Base-by-base conservation (phyloP, 2,888 invertebrate species). In the Rapana venosa region DNA sequence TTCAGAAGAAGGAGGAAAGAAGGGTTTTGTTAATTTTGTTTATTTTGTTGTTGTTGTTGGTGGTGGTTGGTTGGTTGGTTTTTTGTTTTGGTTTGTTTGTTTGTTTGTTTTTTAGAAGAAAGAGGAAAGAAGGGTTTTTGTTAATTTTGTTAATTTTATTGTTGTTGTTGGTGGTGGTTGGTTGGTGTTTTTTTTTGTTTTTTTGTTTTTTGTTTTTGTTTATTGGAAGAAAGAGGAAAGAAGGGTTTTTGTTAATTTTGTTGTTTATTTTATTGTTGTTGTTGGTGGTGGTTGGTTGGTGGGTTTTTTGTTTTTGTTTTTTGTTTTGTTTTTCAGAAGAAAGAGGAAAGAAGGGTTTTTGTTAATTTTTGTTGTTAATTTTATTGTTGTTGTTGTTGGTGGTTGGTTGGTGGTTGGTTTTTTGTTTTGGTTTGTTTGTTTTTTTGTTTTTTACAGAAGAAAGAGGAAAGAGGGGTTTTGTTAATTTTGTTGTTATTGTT, bases 61-160 rank as follows among this genome's bases (percentile, higher is more conserved):
- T 58, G 26, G n/a, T 58, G 56, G n/a, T 84, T 22, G n/a, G 70
- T 4, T 61, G n/a, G 74, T 35, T 61, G 61, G 35, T 58, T 58
- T 26, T 66, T n/a, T 47, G 74, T 20, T 58, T 36, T 56, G 15
- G 15, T 4, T 2, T 66, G 66, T 2, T 66, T 4, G 26, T 66
- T 26, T 66, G 66, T 8, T 5, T 47, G 8, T 47, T 47, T 47
- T 47, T 61, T 61, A n/a, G n/a, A n/a, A n/a, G n/a, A n/a, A n/a
- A n/a, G n/a, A n/a, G n/a, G n/a, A n/a, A n/a, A n/a, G n/a, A n/a
- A 98, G 97, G 32, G 17, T 32, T 13, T 79, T 6, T 32, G 86
- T 11, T 20, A 11, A 85, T 15, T 0, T 26, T n/a, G n/a, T n/a
- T n/a, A n/a, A 30, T 1, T 6, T 22, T 26, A 58, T 5, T 26